phyloP scores from a whole-genome alignment of 2,113 vertebrate species.

The Actenoides lindsayi region DNA sequence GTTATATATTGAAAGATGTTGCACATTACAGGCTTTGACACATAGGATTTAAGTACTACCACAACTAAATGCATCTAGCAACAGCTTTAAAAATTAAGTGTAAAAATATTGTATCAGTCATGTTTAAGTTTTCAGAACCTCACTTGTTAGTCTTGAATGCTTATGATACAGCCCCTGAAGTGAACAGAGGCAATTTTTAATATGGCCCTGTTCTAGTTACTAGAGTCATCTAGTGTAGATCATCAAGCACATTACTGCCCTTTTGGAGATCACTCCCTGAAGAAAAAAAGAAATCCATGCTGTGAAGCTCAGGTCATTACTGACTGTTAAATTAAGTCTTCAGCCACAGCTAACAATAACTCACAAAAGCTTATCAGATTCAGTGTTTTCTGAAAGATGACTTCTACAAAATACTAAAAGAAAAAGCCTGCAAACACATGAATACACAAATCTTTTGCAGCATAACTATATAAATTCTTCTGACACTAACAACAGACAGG shows the following conservation, averaged over 20 bases:
- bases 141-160: background rate
- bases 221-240: background rate
- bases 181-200: background rate
- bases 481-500: background rate
- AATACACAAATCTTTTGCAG: background rate
- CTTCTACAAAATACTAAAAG: background rate
- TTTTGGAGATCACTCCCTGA: background rate
- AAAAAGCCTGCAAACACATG: background rate
- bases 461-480: background rate
- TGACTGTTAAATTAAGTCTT: background rate
- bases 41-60: background rate
- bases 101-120: background rate
- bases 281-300: background rate
- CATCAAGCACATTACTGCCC: background rate
- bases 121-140: background rate
- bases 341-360: background rate
- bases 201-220: background rate
- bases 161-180: background rate
- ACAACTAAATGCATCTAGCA: background rate
- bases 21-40: background rate
- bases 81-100: background rate
- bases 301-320: background rate
- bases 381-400: background rate
- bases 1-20: background rate
- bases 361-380: background rate